phyloP scores from a whole-genome alignment of 2,113 vertebrate genomes.

The Cettia cetti region DNA sequence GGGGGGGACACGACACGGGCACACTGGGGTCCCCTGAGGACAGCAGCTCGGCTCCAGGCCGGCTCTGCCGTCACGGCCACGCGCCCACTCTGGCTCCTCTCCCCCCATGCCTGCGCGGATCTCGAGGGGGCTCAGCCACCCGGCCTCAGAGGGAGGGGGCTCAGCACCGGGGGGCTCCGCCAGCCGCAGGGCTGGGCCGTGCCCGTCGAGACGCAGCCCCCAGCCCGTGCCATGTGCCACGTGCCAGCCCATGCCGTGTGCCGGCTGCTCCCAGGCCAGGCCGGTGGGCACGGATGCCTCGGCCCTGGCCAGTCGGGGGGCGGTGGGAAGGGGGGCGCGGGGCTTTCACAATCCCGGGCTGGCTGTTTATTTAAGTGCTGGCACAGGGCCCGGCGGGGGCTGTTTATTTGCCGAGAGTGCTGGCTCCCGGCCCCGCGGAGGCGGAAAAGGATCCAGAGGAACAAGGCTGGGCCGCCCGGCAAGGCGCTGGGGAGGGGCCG shows the following conservation, averaged over 20 bases:
- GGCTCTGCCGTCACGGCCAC: background rate
- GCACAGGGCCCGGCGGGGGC: constrained; percentile 53
- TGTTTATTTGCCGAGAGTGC: constrained; percentile 60
- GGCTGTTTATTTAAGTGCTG: constrained; percentile 56
- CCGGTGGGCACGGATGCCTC: background rate
- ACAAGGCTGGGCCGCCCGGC: constrained; percentile 63
- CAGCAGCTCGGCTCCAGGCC: background rate
- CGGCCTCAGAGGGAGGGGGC: accelerated
- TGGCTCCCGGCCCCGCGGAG: constrained; percentile 54
- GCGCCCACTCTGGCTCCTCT: background rate
- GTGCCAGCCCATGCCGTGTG: background rate
- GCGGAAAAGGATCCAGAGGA: constrained; percentile 65
- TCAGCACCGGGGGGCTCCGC: background rate
- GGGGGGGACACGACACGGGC: background rate
- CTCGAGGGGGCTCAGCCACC: background rate
- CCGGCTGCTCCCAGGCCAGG: background rate
- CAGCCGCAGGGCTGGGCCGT: background rate
- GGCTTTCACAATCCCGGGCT: constrained; percentile 41
- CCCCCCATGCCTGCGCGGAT: background rate
- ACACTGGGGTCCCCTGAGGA: constrained; percentile 8
- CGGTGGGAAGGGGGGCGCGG: background rate
- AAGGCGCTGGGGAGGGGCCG: constrained; percentile 48
- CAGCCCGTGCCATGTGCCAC: background rate
- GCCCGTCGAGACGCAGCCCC: background rate
- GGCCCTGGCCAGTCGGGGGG: background rate